Conservation (phyloP, 1,140 invertebrate species). For the Drosophila quadrilineata region DNA sequence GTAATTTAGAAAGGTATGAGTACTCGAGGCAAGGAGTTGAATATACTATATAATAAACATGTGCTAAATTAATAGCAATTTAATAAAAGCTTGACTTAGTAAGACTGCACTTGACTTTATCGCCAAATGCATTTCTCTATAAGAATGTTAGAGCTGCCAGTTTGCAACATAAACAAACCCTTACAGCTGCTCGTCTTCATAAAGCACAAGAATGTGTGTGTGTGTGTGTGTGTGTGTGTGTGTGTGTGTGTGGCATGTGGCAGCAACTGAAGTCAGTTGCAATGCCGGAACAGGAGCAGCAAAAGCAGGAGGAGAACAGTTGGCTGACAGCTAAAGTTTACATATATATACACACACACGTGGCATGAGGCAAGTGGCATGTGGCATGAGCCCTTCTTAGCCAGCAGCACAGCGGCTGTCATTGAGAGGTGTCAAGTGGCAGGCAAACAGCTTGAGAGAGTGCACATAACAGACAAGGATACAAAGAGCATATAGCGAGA, state of each 20-base stretch:
- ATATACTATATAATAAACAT: background rate
- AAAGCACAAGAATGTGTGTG: conserved; percentile 33
- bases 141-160: conserved; percentile 31
- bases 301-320: background rate
- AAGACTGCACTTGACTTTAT: background rate
- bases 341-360: too few relatives aligned
- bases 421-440: conserved; percentile 71
- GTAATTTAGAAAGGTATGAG: too few relatives aligned
- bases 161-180: conserved; percentile 23
- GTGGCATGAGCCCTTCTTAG: conserved; percentile 24
- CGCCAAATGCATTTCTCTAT: background rate
- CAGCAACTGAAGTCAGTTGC: background rate
- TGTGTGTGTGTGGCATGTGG: conserved; percentile 24
- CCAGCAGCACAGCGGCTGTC: conserved; percentile 62
- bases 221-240: too few relatives aligned
- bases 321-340: conserved; percentile 13
- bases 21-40: too few relatives aligned
- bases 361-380: conserved; percentile 24
- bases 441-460: conserved; percentile 56
- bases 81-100: background rate
- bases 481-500: background rate
- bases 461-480: background rate
- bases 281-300: background rate
- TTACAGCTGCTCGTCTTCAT: conserved; percentile 30
- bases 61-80: background rate